phyloP scores from a whole-genome alignment of 2,797 vertebrate species.

The Eptatretus atami region DNA sequence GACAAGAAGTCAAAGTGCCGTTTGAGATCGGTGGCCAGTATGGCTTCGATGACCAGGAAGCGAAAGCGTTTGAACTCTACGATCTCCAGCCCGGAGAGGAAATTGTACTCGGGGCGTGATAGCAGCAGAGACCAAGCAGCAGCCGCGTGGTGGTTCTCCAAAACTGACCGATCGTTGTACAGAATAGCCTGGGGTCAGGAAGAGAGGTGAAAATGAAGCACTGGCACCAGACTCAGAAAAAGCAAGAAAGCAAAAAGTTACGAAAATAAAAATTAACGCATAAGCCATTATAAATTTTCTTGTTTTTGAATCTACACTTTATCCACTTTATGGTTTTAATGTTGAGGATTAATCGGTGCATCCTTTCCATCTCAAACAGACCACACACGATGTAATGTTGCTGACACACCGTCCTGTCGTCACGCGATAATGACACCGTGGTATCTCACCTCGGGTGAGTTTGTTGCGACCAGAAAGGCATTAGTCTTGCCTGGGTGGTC shows the following conservation, averaged over 20 bases:
- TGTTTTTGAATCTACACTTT: no score
- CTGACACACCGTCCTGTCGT: no score
- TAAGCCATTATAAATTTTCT: no score
- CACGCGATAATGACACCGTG: no score
- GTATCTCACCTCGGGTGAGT: slow-evolving; percentile 37
- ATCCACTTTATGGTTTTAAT: no score
- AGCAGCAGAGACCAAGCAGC: slow-evolving; percentile 93
- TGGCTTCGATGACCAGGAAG: slow-evolving; percentile 90
- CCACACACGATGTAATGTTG: no score
- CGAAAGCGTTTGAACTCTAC: slow-evolving; percentile 93
- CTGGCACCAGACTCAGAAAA: no score
- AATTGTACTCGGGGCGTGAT: slow-evolving; percentile 75
- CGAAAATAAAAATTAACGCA: no score
- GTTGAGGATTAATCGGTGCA: no score
- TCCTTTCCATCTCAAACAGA: no score
- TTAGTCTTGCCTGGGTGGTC: slow-evolving; percentile 90
- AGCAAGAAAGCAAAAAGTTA: no score
- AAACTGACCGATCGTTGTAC: slow-evolving; percentile 79
- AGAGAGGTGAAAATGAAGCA: no score
- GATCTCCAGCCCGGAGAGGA: slow-evolving; percentile 56
- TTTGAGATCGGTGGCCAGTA: slow-evolving; percentile 85
- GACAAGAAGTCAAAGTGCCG: slow-evolving; percentile 95
- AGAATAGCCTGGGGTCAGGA: slow-evolving; percentile 35
- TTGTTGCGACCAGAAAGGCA: slow-evolving; percentile 81
- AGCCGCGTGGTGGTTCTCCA: slow-evolving; percentile 90